Percentiles rank a stretch among this genome's conserved stretches.
Evolutionary conservation across 2,113 vertebrate genomes (phyloP).

Genomic region (Psittacula cyanocephala): DNA sequence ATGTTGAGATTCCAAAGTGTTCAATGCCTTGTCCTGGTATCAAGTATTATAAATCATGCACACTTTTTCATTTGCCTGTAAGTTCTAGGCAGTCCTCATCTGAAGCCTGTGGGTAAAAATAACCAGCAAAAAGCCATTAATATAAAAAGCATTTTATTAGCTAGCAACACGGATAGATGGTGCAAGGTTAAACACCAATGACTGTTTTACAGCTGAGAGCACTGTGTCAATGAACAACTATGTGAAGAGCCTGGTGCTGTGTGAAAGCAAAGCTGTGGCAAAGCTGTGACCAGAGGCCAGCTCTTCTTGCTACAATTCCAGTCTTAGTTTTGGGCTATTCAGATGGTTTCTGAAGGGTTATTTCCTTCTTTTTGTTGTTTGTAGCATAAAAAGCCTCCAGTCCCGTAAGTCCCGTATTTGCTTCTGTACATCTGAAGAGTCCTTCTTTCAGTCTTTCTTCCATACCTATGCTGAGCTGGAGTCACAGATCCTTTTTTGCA

Average conservation of each 20-base stretch:
- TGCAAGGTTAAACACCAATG: background rate
- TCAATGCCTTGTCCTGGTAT: background rate
- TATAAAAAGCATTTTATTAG: slow-evolving; percentile 6
- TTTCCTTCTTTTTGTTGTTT: background rate
- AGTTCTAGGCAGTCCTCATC: background rate
- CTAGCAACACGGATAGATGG: background rate
- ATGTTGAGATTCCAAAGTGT: background rate
- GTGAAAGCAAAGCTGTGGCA: background rate
- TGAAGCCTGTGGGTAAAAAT: background rate
- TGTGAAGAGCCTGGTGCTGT: background rate
- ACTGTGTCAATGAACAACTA: background rate
- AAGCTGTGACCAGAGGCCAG: background rate
- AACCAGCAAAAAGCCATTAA: background rate
- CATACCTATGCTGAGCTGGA: background rate
- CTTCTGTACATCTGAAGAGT: background rate
- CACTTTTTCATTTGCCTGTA: background rate
- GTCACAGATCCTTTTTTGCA: background rate
- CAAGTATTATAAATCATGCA: background rate
- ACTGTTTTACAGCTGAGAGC: background rate
- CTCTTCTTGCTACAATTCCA: background rate
- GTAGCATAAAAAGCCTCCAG: background rate
- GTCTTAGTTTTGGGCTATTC: background rate
- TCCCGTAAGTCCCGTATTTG: fast-evolving
- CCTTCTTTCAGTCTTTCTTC: background rate
- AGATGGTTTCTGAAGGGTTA: background rate